A percentile compares a stretch with the other conserved stretches of the same genome.
Conservation (phyloP, 2,113 vertebrate species). For the Cyanoliseus patagonus region DNA sequence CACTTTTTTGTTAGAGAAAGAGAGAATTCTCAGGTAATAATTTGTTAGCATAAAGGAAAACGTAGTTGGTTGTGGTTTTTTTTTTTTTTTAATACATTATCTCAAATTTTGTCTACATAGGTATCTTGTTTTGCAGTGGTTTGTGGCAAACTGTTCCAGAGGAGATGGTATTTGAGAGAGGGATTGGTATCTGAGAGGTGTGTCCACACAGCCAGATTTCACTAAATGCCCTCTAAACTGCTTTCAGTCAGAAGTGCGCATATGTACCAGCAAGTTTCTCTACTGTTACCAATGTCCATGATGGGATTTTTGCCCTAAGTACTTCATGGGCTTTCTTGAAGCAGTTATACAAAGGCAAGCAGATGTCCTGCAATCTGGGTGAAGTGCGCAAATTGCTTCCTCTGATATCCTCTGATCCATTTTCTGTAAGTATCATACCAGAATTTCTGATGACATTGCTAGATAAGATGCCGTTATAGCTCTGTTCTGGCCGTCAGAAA, state of each 20-base stretch:
- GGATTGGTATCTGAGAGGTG: not conserved
- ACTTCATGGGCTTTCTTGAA: not conserved
- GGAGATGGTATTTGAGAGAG: not conserved
- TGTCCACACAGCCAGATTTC: not conserved
- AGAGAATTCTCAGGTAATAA: not conserved
- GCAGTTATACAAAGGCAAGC: not conserved
- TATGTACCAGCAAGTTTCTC: not conserved
- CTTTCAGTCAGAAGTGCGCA: not conserved
- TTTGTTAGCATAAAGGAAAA: not conserved
- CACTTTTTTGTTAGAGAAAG: not conserved
- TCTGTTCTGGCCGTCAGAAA: not conserved
- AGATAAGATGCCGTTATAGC: not conserved
- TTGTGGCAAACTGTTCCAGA: not conserved
- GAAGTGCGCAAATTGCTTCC: not conserved
- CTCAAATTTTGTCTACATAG: not conserved
- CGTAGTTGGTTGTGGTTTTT: rapidly evolving
- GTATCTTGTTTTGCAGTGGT: not conserved
- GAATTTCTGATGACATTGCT: not conserved
- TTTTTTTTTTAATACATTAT: not conserved
- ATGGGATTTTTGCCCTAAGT: not conserved
- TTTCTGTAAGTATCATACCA: not conserved
- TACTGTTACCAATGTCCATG: not conserved
- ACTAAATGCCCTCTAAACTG: not conserved
- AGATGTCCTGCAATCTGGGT: not conserved
- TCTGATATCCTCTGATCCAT: not conserved